Evolutionary conservation across 2,888 invertebrate genomes (phyloP), one percentile per base, ranked within the genome.

Genomic region (Epiblema foenella): DNA sequence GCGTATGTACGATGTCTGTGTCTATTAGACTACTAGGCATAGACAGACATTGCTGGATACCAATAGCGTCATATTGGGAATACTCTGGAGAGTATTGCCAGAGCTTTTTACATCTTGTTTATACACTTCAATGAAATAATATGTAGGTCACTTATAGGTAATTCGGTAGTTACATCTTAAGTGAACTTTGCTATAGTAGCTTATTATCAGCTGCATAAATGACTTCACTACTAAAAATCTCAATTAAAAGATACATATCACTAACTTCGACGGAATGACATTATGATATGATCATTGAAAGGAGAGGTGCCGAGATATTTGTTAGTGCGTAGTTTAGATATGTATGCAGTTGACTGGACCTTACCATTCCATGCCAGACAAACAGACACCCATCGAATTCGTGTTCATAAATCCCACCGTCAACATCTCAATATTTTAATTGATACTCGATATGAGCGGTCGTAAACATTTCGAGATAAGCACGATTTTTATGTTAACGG

Each of bases 401-500:
- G 33, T 17, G 46, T 46, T 52, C 64, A 54, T 65, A 65, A 58
- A 59, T 58, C 59, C 24, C 66, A 59, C 46, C 37, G 29, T 58
- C 64, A 63, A 46, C 64, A 54, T 56, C 65, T 69, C 67, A 60
- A 59, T 58, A 51, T 67, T 56, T 80, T 83, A 83, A 86, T 83
- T 84, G 83, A 82, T 74, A 79, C 74, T 75, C 79, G 82, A 85
- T 80, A 79, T 81, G 81, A 85, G 85, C 81, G 77, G 72, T 79
- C 80, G 83, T 84, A 86, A 85, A 83, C 83, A 82, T 81, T 81
- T 74, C 62, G 65, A 70, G 71, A 76, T 59, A 62, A 54, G 62
- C 74, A 76, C 77, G 81, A 79, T 81, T 84, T 81, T 77, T 80
- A 81, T 82, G 78, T 77, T 86, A 87, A 86, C 85, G 82, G 86